Conservation (phyloP, 30 jellyfish, hydroid and myxozoan genomes). For the Mastigias papua region DNA sequence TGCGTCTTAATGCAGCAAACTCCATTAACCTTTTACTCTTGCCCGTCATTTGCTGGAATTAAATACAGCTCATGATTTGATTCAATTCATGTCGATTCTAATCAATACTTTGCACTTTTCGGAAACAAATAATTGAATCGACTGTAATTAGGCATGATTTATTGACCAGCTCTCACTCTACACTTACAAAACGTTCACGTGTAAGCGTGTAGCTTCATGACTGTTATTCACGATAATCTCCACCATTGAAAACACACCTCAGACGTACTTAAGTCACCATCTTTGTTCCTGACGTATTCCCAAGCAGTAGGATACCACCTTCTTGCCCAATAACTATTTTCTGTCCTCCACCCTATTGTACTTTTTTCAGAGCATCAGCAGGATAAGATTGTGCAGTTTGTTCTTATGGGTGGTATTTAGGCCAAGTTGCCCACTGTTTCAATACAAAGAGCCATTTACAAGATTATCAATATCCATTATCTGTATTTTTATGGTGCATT, state of each 20-base stretch:
- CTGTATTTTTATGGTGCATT: neutral
- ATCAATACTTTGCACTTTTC: no score
- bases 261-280: neutral
- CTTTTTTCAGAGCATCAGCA: neutral
- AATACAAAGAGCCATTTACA: neutral
- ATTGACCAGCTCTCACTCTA: no score
- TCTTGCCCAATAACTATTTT: neutral
- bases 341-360: neutral
- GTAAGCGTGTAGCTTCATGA: no score
- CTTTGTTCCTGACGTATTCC: neutral
- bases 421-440: neutral
- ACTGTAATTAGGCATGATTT: no score
- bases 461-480: neutral
- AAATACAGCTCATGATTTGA: no score
- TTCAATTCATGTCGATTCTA: no score
- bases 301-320: neutral
- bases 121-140: no score
- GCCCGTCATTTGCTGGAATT: no score
- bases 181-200: no score
- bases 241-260: neutral
- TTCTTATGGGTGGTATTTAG: neutral
- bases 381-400: neutral
- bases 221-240: no score
- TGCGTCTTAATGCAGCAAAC: no score
- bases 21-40: no score